A percentile compares a stretch with the other conserved stretches of the same genome.
Evolutionary conservation across 2,797 vertebrate genomes (phyloP).

Genomic region (Tenualosa ilisha): DNA sequence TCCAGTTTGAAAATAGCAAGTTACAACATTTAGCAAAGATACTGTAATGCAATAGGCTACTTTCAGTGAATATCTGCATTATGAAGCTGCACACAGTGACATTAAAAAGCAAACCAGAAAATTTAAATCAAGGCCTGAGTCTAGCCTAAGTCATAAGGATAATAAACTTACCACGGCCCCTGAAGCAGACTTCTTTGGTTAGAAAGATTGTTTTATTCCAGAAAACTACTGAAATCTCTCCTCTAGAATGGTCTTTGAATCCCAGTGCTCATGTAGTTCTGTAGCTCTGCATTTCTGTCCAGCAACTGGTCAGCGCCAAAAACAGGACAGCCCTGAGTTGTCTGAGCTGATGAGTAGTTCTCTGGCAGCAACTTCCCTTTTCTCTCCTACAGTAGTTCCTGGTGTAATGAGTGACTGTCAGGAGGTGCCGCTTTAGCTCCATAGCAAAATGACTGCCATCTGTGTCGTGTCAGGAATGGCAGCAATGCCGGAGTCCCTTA

Average conservation of each 20-base stretch:
- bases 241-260: not conserved
- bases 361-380: constrained; percentile 29
- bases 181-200: not conserved
- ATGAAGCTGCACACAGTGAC: not conserved
- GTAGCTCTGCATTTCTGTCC: not conserved
- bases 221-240: not conserved
- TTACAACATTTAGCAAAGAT: not conserved
- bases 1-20: not conserved
- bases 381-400: not conserved
- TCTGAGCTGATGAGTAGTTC: constrained; percentile 26
- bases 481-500: constrained; percentile 72
- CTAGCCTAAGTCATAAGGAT: not conserved
- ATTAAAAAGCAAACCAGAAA: not conserved
- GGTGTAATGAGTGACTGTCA: constrained; percentile 46
- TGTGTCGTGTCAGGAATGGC: constrained; percentile 68
- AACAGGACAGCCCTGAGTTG: constrained; percentile 14
- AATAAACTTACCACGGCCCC: not conserved
- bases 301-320: not conserved
- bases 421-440: constrained; percentile 63
- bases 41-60: not conserved
- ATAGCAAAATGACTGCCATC: constrained; percentile 65
- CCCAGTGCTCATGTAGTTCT: not conserved
- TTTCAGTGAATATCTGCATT: not conserved
- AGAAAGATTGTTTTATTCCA: not conserved
- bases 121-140: not conserved